Conservation (phyloP, 1,140 invertebrate species). For the Pomacea maculata region DNA sequence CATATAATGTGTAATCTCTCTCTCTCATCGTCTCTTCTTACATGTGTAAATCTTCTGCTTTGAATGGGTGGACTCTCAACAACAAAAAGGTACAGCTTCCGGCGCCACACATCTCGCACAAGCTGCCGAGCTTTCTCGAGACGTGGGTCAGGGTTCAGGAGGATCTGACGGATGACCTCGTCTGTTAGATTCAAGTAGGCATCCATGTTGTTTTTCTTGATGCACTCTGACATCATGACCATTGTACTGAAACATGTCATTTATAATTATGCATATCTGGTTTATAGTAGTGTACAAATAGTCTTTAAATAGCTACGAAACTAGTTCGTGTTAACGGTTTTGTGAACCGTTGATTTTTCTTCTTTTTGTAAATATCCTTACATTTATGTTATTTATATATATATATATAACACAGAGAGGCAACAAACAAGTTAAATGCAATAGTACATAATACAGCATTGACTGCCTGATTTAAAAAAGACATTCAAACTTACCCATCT, state of each 20-base stretch:
- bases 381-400: too few species aligned
- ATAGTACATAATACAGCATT: too few species aligned
- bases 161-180: conserved; percentile 34
- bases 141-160: conserved; percentile 18
- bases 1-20: too few species aligned
- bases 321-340: too few species aligned
- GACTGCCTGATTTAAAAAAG: neutral
- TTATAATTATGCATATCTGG: too few species aligned
- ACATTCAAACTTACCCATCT: neutral
- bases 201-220: conserved; percentile 39
- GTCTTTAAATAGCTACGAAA: too few species aligned
- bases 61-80: conserved; percentile 1
- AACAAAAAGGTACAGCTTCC: conserved; percentile 11
- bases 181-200: conserved; percentile 53
- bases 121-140: conserved; percentile 5
- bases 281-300: too few species aligned
- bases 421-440: too few species aligned
- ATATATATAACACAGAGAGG: too few species aligned
- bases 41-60: neutral
- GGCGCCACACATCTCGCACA: neutral
- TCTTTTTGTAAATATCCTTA: too few species aligned
- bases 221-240: conserved; percentile 13
- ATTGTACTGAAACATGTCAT: neutral
- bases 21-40: neutral
- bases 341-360: too few species aligned